These are phyloP conservation scores for Suncus etruscus DNA, from an alignment of 2,113 vertebrate species.

Conservation along the genomic window DNA sequence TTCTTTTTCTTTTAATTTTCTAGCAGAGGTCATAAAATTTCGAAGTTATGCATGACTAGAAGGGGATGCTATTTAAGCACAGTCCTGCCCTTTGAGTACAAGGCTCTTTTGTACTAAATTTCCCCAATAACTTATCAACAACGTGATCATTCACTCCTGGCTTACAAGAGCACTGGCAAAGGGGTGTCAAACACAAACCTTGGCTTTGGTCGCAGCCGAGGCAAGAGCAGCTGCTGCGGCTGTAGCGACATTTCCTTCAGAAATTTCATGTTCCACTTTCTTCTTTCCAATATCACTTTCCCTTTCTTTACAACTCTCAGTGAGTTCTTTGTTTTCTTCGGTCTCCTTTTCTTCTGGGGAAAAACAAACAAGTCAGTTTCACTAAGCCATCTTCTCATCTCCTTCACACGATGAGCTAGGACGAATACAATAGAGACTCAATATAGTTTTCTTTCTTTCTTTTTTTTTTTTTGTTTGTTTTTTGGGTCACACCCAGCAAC, in stretches of 20 bases:
- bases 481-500: no score
- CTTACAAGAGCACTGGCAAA: neutral
- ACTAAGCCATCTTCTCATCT: constrained; percentile 2
- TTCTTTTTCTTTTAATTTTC: neutral
- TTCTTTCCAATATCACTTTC: constrained; percentile 92
- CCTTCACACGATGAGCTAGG: neutral
- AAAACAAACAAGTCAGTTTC: constrained; percentile 36
- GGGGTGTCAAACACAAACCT: constrained; percentile 89
- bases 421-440: constrained; percentile 6
- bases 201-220: constrained; percentile 99
- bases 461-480: no score
- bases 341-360: constrained; percentile 91
- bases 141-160: neutral
- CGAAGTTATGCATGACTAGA: no score
- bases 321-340: constrained; percentile 92
- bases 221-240: constrained; percentile 97
- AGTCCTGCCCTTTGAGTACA: neutral
- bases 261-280: constrained; percentile 94
- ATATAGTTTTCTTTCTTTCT: no score
- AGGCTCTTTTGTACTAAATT: constrained; percentile 32
- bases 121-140: constrained; percentile 61
- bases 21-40: no score
- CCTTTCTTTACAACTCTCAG: constrained; percentile 87
- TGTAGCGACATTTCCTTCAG: constrained; percentile 97
- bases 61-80: constrained; percentile 58